phyloP scores from a whole-genome alignment of 2,113 vertebrate genomes.

The Origma solitaria region DNA sequence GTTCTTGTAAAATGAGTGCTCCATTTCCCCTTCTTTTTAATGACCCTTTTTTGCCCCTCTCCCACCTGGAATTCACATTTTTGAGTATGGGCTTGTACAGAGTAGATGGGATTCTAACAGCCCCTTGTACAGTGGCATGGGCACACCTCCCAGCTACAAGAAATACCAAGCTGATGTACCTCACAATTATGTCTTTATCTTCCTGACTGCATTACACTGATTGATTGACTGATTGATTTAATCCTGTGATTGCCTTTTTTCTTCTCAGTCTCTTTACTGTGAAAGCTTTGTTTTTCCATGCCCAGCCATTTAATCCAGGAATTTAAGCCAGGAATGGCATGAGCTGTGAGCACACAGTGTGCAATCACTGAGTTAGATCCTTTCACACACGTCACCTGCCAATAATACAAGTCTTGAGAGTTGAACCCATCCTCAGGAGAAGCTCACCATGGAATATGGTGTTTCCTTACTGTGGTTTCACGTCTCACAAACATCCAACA shows the following conservation, averaged over 20 bases:
- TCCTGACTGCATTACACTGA: neutral
- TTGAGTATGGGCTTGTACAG: neutral
- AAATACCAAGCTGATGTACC: neutral
- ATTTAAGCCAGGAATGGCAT: neutral
- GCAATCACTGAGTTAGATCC: neutral
- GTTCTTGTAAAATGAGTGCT: neutral
- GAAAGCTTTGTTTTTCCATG: neutral
- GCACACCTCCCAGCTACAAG: neutral
- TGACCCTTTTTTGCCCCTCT: neutral
- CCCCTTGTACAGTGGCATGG: neutral
- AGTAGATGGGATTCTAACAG: neutral
- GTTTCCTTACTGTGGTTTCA: neutral
- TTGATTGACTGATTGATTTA: neutral
- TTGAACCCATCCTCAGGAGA: neutral
- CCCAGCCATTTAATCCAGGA: neutral
- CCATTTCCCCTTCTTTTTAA: neutral
- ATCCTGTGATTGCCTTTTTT: neutral
- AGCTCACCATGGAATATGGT: neutral
- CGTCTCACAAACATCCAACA: neutral
- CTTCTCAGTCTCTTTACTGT: neutral
- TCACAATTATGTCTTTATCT: neutral
- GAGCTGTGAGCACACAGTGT: neutral
- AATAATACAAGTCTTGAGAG: neutral
- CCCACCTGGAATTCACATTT: neutral
- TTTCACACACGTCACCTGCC: neutral